A percentile compares a stretch with the other conserved stretches of the same genome.
Conservation (phyloP, 2,113 vertebrate genomes). For the Saccopteryx leptura region DNA sequence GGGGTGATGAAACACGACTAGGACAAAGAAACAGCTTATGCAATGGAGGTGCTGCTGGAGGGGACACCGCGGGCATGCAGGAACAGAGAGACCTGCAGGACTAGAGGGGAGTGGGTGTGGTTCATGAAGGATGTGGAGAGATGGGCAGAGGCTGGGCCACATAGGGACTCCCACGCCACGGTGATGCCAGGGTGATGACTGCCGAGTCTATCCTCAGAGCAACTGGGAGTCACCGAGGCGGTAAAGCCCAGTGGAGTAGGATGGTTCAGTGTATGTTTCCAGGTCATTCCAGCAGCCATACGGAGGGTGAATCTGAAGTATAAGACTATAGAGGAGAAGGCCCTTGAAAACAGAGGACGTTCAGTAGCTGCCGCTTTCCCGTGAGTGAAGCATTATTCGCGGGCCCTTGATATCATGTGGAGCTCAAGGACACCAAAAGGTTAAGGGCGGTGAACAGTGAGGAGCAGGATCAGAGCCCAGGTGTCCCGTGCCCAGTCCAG, state of each 20-base stretch:
- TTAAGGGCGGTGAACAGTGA: not conserved
- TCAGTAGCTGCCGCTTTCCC: no score
- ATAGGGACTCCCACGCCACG: no score
- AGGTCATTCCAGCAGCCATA: not conserved
- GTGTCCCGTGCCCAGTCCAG: not conserved
- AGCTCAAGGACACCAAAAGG: not conserved
- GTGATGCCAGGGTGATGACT: not conserved
- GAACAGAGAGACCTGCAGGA: not conserved
- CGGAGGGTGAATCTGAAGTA: not conserved
- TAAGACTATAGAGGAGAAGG: not conserved
- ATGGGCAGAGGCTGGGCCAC: not conserved
- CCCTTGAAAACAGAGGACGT: not conserved
- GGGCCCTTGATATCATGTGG: not conserved
- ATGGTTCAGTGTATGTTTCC: not conserved
- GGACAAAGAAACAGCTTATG: not conserved
- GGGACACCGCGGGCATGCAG: rapidly evolving
- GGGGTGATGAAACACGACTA: not conserved
- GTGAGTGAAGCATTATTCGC: not conserved
- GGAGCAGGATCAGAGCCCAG: not conserved
- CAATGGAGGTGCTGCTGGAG: not conserved
- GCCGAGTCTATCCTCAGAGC: not conserved
- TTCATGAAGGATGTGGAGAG: not conserved
- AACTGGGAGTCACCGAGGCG: not conserved
- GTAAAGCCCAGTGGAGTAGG: not conserved
- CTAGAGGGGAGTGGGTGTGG: not conserved